Evolutionary conservation across 2,113 vertebrate genomes (phyloP).

Genomic region (Ophiodon elongatus): DNA sequence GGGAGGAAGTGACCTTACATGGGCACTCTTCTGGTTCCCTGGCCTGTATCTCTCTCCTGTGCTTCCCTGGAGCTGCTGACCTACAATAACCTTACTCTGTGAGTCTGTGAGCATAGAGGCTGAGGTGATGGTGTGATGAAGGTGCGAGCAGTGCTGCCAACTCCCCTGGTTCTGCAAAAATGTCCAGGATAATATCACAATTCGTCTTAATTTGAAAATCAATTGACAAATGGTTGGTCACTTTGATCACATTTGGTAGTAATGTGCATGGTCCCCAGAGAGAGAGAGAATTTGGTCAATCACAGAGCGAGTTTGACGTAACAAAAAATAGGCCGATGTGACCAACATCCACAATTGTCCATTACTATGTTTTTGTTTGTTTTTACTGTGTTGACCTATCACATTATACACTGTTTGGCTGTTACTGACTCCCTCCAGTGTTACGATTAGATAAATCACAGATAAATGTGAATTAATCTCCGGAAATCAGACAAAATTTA

Average conservation of each 20-base stretch:
- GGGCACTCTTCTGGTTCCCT: conserved; percentile 47
- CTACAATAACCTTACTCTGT: conserved; percentile 38
- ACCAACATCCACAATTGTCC: no score
- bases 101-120: background rate
- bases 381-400: background rate
- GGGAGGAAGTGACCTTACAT: conserved; percentile 78
- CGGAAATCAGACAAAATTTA: background rate
- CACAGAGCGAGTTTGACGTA: background rate
- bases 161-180: background rate
- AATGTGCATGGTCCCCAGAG: background rate
- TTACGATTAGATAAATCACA: background rate
- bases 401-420: background rate
- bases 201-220: background rate
- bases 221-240: background rate
- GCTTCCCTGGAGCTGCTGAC: conserved; percentile 26
- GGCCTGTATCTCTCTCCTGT: background rate
- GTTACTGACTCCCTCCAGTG: background rate
- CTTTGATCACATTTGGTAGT: background rate
- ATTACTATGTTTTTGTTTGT: background rate
- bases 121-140: background rate
- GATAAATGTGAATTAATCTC: background rate
- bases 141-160: background rate
- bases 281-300: background rate
- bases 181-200: background rate
- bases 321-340: no score